A percentile compares a stretch with the other conserved stretches of the same genome.
phyloP scores from a whole-genome alignment of 2,797 vertebrate species.

The Cyclopterus lumpus region DNA sequence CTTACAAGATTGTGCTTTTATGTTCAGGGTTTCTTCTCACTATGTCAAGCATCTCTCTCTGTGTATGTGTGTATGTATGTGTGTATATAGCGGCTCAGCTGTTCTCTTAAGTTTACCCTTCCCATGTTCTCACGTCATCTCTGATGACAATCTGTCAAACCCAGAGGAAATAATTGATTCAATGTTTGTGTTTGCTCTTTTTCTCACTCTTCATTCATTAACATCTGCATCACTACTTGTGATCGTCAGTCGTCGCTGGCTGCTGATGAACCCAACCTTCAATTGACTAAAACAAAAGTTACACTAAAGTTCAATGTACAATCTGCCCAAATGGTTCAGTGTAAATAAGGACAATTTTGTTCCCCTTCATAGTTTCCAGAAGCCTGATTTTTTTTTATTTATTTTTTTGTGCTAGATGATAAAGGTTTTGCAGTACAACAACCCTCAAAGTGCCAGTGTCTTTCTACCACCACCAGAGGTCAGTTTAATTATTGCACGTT shows the following conservation, averaged over 20 bases:
- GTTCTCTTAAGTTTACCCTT: not conserved
- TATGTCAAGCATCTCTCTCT: not conserved
- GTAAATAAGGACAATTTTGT: conserved; percentile 39
- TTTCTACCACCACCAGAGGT: conserved; percentile 88
- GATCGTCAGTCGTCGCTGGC: not conserved
- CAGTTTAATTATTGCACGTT: conserved; percentile 76
- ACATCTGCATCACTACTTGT: not conserved
- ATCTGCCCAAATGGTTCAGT: conserved; percentile 18
- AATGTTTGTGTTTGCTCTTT: conserved; percentile 18
- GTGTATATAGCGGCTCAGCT: conserved; percentile 12
- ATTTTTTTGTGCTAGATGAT: conserved; percentile 84
- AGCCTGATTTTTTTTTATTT: conserved; percentile 61
- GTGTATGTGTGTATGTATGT: no score
- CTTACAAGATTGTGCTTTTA: not conserved
- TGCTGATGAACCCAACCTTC: not conserved
- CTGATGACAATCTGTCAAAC: conserved; percentile 2
- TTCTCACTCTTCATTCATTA: not conserved
- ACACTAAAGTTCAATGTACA: conserved; percentile 18
- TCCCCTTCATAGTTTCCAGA: conserved; percentile 67
- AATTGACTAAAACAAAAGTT: conserved; percentile 23
- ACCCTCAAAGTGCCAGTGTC: conserved; percentile 83
- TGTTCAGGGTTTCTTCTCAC: not conserved
- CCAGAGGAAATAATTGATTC: not conserved
- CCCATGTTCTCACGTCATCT: not conserved
- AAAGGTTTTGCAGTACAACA: conserved; percentile 89